Evolutionary conservation across 2,888 invertebrate genomes (phyloP).

Genomic region (Acanthosepion esculentum): DNA sequence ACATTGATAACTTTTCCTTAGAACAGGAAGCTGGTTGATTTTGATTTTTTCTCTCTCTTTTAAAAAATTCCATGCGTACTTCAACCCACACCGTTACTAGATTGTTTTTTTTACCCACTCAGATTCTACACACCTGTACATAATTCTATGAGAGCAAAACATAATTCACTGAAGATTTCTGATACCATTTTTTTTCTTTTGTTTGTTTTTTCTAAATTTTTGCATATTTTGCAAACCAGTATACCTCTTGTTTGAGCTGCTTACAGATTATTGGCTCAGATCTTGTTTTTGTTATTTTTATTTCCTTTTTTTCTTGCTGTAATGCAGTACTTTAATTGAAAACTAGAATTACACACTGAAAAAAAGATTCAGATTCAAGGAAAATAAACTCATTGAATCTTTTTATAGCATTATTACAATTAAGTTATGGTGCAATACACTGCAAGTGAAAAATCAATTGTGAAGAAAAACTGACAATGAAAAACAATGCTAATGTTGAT

Average conservation of each 20-base stretch:
- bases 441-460: background rate
- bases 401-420: background rate
- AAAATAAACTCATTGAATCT: slow-evolving; percentile 33
- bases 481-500: too few relatives aligned
- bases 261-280: background rate
- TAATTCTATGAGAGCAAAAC: background rate
- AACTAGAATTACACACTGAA: background rate
- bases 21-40: background rate
- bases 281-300: background rate
- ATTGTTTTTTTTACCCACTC: background rate
- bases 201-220: background rate
- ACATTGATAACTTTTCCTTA: background rate
- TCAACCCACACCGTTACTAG: background rate
- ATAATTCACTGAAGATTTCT: background rate
- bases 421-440: background rate
- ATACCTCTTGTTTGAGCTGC: background rate
- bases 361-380: background rate
- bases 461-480: too few relatives aligned
- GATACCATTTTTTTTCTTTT: background rate
- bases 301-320: background rate
- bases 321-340: background rate
- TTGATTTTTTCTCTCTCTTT: background rate
- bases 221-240: background rate
- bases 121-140: background rate
- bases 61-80: background rate